Conservation (phyloP, 1,140 invertebrate genomes). For the Papilio dardanus region DNA sequence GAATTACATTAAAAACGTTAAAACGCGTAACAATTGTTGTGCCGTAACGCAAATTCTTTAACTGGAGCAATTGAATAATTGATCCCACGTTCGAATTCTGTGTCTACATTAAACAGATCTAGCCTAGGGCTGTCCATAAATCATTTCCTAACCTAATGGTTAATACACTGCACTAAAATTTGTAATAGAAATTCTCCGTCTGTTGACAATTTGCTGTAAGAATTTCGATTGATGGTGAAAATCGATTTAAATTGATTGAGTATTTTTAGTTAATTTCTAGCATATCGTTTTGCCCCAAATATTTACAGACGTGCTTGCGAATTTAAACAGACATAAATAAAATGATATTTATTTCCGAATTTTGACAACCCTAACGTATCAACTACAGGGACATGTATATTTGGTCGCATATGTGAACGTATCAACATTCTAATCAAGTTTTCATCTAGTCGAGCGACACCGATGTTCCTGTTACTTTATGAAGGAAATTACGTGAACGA, state of each 20-base stretch:
- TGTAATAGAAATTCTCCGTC: no score
- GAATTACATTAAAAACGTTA: slow-evolving; percentile 4
- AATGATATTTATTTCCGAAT: background rate
- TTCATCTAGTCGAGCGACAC: slow-evolving; percentile 5
- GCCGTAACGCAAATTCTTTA: slow-evolving; percentile 55
- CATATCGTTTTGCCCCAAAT: no score
- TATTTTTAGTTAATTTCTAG: no score
- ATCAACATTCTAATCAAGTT: slow-evolving; percentile 20
- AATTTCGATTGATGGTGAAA: no score
- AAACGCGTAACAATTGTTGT: slow-evolving; percentile 35
- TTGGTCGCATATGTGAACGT: background rate
- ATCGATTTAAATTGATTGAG: no score
- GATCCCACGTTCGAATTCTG: slow-evolving; percentile 73
- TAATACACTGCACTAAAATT: no score
- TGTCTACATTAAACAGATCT: slow-evolving; percentile 37
- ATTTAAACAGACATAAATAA: background rate
- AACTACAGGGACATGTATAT: background rate
- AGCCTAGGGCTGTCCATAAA: slow-evolving; percentile 4
- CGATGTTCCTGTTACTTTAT: slow-evolving; percentile 1
- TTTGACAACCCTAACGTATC: background rate
- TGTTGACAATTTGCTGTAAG: no score
- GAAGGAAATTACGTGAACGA: slow-evolving; percentile 9
- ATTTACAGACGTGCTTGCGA: no score
- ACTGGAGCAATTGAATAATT: slow-evolving; percentile 68
- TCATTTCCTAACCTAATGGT: background rate